Evolutionary conservation across 2,113 vertebrate species (phyloP).

Genomic region (Protobothrops flavoviridis): DNA sequence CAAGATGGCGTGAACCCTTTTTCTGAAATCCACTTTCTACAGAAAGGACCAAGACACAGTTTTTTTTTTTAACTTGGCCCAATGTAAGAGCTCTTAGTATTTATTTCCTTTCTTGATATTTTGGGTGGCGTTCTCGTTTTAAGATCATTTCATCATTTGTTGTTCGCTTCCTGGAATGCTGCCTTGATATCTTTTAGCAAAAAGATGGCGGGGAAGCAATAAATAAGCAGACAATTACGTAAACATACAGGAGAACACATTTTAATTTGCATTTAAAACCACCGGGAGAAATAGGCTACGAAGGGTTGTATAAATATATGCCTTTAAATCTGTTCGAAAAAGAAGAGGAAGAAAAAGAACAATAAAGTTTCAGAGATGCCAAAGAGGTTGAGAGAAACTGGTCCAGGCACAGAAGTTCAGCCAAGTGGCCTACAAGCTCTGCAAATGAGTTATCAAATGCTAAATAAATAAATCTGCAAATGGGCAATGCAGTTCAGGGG

Average conservation of each 20-base stretch:
- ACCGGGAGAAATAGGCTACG: neutral
- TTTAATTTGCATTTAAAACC: neutral
- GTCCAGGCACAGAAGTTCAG: neutral
- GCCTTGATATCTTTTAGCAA: neutral
- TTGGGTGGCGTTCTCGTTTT: neutral
- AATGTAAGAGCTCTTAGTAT: neutral
- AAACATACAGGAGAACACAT: neutral
- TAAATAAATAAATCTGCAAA: neutral
- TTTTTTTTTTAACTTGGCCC: neutral
- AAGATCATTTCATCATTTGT: neutral
- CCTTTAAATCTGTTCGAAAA: neutral
- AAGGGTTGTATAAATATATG: neutral
- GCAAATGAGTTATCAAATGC: neutral
- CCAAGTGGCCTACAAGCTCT: neutral
- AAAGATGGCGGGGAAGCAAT: neutral
- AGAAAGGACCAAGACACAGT: neutral
- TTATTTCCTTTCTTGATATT: neutral
- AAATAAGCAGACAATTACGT: neutral
- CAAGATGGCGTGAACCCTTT: neutral
- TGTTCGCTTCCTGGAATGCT: neutral
- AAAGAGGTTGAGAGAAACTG: neutral
- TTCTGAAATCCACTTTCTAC: neutral
- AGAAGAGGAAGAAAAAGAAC: neutral
- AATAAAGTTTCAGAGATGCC: neutral
- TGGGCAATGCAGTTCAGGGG: neutral